phyloP scores from a whole-genome alignment of 2,797 vertebrate species.

The Harpagifer antarcticus region DNA sequence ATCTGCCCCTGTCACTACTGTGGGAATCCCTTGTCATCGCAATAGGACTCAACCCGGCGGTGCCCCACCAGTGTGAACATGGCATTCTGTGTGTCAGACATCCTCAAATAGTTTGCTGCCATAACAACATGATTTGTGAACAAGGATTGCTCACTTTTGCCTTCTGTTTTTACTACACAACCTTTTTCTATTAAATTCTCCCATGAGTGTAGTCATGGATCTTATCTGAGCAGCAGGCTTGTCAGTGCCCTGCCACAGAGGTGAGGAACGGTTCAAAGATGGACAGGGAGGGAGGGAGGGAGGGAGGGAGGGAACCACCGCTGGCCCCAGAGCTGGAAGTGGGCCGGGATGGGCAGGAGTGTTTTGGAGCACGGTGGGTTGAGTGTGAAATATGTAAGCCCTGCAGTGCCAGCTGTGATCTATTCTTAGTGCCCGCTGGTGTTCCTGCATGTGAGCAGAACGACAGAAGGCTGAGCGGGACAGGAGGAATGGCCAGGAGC shows the following conservation, averaged over 20 bases:
- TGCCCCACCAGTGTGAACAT: slow-evolving; percentile 55
- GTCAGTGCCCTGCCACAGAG: slow-evolving; percentile 63
- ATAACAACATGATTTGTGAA: slow-evolving; percentile 60
- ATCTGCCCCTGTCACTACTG: slow-evolving; percentile 67
- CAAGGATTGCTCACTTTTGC: slow-evolving; percentile 40
- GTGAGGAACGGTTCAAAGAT: slow-evolving; percentile 79
- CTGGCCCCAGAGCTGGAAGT: slow-evolving; percentile 71
- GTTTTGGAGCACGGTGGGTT: slow-evolving; percentile 79
- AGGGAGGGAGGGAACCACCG: slow-evolving; percentile 51
- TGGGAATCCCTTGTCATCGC: slow-evolving; percentile 75
- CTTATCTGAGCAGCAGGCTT: slow-evolving; percentile 65
- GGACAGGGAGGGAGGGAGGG: slow-evolving; percentile 16
- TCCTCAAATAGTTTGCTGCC: slow-evolving; percentile 25
- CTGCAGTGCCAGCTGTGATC: slow-evolving; percentile 85
- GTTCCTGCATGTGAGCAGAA: slow-evolving; percentile 74
- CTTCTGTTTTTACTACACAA: slow-evolving; percentile 56
- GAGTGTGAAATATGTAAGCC: slow-evolving; percentile 86
- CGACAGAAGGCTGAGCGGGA: slow-evolving; percentile 74
- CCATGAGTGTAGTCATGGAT: slow-evolving; percentile 61
- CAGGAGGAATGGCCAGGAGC: slow-evolving; percentile 62
- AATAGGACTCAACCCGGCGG: slow-evolving; percentile 35
- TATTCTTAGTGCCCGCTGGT: slow-evolving; percentile 84
- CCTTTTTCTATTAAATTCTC: slow-evolving; percentile 68
- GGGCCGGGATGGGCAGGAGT: slow-evolving; percentile 73
- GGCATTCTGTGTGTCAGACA: slow-evolving; percentile 27